phyloP scores from a whole-genome alignment of 2,113 vertebrate species.

The Neogale vison region DNA sequence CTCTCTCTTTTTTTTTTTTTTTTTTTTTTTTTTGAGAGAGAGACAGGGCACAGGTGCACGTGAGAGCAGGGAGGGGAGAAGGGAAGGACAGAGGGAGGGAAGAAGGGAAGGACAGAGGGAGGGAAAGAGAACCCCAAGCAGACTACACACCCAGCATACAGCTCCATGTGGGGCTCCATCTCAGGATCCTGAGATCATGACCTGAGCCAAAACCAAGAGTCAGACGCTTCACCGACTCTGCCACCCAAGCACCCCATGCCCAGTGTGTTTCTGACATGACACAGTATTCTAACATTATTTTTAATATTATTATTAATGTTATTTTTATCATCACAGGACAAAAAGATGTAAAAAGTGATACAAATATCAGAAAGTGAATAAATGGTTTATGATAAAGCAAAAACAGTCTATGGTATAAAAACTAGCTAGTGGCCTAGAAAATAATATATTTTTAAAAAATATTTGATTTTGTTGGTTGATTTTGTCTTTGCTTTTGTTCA shows the following conservation, averaged over 20 bases:
- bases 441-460: background rate
- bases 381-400: background rate
- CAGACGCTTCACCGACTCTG: background rate
- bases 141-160: background rate
- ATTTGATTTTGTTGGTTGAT: background rate
- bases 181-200: background rate
- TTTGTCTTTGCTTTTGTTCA: background rate
- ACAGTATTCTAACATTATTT: background rate
- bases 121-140: background rate
- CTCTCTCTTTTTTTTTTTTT: background rate
- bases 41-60: background rate
- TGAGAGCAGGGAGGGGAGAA: accelerated
- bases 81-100: background rate
- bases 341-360: background rate
- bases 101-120: background rate
- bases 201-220: background rate
- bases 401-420: background rate
- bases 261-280: background rate
- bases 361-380: background rate
- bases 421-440: background rate
- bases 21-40: background rate
- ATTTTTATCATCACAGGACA: background rate
- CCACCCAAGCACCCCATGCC: background rate
- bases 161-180: background rate
- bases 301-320: background rate